Evolutionary conservation across 2,888 invertebrate species (phyloP).

Genomic region (Sminthurides aquaticus): DNA sequence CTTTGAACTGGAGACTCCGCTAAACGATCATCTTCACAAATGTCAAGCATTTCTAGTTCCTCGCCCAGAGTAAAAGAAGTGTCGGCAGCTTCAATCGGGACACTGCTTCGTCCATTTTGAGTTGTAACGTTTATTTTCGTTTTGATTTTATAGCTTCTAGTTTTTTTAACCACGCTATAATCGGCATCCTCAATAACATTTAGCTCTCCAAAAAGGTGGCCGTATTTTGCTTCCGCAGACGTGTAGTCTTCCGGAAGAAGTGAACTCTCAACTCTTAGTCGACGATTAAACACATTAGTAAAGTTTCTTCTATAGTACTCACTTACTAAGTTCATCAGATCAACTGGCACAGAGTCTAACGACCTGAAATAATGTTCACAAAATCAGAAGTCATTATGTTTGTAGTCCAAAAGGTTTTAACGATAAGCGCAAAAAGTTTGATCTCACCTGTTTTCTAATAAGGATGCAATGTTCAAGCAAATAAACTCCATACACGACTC

Average conservation of each 20-base stretch:
- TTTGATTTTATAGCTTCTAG: not conserved
- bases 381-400: not conserved
- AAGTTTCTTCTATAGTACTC: constrained; percentile 54
- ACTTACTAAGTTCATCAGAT: constrained; percentile 58
- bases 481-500: constrained; percentile 69
- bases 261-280: constrained; percentile 56
- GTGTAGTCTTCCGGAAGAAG: constrained; percentile 60
- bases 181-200: constrained; percentile 37
- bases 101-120: not conserved
- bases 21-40: not conserved
- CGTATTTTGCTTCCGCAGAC: constrained; percentile 35
- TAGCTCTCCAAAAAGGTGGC: constrained; percentile 57
- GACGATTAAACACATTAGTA: constrained; percentile 1
- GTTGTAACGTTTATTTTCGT: not conserved
- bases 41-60: not conserved
- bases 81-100: not conserved
- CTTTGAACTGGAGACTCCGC: not conserved
- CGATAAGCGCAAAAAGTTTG: not conserved
- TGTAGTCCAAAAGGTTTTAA: constrained; percentile 3
- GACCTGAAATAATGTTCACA: constrained; percentile 47
- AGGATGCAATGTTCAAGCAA: constrained; percentile 62
- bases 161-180: not conserved
- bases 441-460: constrained; percentile 58
- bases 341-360: constrained; percentile 58
- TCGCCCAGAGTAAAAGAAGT: too few species aligned